Percentiles rank a stretch among this genome's conserved stretches.
These are phyloP conservation scores for Neogale vison DNA, from an alignment of 2,113 vertebrate genomes.

Conservation along the genomic window DNA sequence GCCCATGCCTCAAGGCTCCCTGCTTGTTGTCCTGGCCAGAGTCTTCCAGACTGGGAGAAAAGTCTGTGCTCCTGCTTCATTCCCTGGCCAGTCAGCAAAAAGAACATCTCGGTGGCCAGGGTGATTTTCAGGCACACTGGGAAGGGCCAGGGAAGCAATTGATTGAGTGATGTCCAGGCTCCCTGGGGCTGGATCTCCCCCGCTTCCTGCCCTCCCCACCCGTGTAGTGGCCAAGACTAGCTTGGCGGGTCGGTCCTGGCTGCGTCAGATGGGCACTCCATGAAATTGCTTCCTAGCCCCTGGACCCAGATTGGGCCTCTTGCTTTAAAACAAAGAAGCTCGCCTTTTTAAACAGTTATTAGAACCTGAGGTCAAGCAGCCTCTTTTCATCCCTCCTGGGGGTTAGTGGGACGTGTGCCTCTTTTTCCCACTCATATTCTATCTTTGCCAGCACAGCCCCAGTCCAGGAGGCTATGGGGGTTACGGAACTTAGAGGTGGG, in stretches of 20 bases:
- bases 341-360: not conserved
- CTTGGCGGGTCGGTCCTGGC: not conserved
- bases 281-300: slow-evolving; percentile 37
- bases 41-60: not conserved
- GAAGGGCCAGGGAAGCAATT: not conserved
- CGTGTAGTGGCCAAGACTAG: not conserved
- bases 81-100: not conserved
- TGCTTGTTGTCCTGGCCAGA: not conserved
- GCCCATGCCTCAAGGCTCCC: not conserved
- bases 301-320: not conserved
- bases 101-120: not conserved
- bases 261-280: not conserved
- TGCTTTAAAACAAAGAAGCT: no score
- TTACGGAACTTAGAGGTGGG: not conserved
- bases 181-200: not conserved
- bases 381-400: not conserved
- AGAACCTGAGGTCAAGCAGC: not conserved
- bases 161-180: not conserved
- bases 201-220: not conserved
- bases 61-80: not conserved
- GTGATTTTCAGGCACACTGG: not conserved
- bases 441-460: not conserved
- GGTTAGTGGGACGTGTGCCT: not conserved
- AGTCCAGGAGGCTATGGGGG: not conserved
- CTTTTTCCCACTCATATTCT: not conserved